Conservation (phyloP, 2,113 vertebrate genomes). For the Coptodon bakossiorum region DNA sequence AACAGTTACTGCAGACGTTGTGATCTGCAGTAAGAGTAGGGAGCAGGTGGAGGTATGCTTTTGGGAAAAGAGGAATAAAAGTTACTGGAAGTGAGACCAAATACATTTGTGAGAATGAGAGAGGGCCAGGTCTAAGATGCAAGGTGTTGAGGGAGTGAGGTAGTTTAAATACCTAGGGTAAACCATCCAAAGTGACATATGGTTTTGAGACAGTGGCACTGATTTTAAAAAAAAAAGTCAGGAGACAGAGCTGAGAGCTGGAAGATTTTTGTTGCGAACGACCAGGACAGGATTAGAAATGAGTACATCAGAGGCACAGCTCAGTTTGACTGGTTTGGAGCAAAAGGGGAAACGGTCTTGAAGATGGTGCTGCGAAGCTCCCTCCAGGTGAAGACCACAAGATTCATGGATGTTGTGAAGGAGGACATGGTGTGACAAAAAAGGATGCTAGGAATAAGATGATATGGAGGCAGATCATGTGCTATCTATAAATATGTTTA, state of each 20-base stretch:
- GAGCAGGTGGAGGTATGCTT: neutral
- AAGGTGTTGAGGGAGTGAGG: neutral
- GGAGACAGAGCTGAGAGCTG: neutral
- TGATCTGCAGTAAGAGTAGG: neutral
- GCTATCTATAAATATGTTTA: neutral
- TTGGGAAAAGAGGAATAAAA: neutral
- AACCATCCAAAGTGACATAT: neutral
- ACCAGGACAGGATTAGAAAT: neutral
- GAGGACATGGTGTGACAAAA: neutral
- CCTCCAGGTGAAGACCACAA: neutral
- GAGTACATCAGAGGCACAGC: neutral
- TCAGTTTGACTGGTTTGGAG: neutral
- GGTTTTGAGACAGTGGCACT: neutral
- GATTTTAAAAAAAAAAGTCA: neutral
- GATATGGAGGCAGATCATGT: neutral
- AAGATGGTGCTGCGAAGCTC: neutral
- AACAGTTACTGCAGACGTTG: neutral
- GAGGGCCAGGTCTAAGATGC: neutral
- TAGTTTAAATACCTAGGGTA: neutral
- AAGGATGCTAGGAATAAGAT: neutral
- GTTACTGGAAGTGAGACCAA: neutral
- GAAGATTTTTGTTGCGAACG: neutral
- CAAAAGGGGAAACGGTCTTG: neutral
- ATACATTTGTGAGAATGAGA: neutral
- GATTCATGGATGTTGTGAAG: neutral